Base-by-base conservation (phyloP, 2,888 invertebrate genomes). In the Capitulum mitella region DNA sequence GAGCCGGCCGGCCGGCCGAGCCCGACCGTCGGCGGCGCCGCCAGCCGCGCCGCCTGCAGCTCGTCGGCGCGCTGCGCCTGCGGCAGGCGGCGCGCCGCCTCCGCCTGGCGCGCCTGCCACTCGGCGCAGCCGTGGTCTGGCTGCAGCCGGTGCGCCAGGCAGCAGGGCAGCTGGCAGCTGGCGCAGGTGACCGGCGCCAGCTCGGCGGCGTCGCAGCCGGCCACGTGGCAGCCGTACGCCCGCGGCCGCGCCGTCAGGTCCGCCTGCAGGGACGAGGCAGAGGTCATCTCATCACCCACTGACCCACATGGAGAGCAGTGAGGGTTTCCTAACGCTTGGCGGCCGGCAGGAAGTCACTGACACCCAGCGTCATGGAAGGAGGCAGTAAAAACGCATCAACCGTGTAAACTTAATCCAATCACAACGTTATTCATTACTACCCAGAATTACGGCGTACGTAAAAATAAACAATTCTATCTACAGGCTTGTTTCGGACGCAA, bases 151-250 rank as follows among this genome's bases (percentile, higher is more conserved):
- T 93, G 93, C 61, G 87, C 86, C 40, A 93, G 86, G 85, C 93
- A 93, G 84, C 88, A 92, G 85, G 92, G 91, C 83, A 89, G 88
- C 29, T 87, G 85, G 84, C 93, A 93, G 82, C 89, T 89, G 6
- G 86, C 83, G 84, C 93, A 93, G 19, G 88, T 83, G 86, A 93
- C 89, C 82, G 91, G 89, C 79, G 91, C 87, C 1, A 90, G 86
- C 82, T 89, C 91, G 40, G 87, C 89, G 78, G 88, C 88, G 70
- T 86, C 86, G 83, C 93, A 93, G 1, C 86, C 87, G 46, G 87
- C 85, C 74, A 88, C 84, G 1, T 89, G 88, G 83, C 92, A 93
- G 85, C 83, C 86, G 89, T 82, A 89, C 85, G 81, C 86, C 83
- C 86, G 85, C 46, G 70, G 16, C 10, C 29, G 22, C 10, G 70